These are phyloP conservation scores for Argyresthia albistria DNA, from an alignment of 2,888 invertebrate species.

Conservation along the genomic window DNA sequence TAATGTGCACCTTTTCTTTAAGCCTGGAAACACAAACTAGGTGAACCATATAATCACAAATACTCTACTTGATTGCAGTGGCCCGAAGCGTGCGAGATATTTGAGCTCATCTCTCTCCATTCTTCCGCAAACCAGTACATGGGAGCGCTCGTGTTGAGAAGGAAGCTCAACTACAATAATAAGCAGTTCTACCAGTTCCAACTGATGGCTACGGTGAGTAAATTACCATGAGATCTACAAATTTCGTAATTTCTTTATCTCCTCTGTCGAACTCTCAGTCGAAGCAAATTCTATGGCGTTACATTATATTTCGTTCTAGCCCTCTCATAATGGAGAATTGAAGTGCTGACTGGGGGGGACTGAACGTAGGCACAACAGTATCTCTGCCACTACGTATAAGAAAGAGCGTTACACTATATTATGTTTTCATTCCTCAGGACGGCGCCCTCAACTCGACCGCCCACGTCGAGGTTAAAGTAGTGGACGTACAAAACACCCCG, in stretches of 20 bases:
- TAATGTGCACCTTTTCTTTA: background rate
- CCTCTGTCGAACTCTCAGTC: too few relatives aligned
- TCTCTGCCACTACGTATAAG: too few relatives aligned
- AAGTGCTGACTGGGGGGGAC: too few relatives aligned
- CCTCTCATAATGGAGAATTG: too few relatives aligned
- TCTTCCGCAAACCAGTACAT: slow-evolving; percentile 78
- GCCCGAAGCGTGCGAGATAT: slow-evolving; percentile 80
- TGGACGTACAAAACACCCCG: slow-evolving; percentile 90
- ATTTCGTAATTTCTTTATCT: too few relatives aligned
- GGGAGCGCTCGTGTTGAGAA: slow-evolving; percentile 81
- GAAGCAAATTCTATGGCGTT: too few relatives aligned
- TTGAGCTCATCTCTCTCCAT: slow-evolving; percentile 75
- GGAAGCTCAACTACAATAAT: slow-evolving; percentile 82
- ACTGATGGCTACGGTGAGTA: slow-evolving; percentile 81
- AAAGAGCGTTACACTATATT: too few relatives aligned
- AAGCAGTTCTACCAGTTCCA: slow-evolving; percentile 84
- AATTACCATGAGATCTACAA: background rate
- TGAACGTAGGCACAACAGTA: too few relatives aligned
- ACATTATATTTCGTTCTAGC: too few relatives aligned
- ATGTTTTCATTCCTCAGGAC: slow-evolving; percentile 74
- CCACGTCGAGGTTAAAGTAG: slow-evolving; percentile 83
- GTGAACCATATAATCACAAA: too few relatives aligned
- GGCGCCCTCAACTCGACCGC: slow-evolving; percentile 82
- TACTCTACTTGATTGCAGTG: slow-evolving; percentile 49
- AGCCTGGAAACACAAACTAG: too few relatives aligned